These are phyloP conservation scores for Solenodon paradoxus DNA, from an alignment of 2,113 vertebrate genomes.

Conservation along the genomic window DNA sequence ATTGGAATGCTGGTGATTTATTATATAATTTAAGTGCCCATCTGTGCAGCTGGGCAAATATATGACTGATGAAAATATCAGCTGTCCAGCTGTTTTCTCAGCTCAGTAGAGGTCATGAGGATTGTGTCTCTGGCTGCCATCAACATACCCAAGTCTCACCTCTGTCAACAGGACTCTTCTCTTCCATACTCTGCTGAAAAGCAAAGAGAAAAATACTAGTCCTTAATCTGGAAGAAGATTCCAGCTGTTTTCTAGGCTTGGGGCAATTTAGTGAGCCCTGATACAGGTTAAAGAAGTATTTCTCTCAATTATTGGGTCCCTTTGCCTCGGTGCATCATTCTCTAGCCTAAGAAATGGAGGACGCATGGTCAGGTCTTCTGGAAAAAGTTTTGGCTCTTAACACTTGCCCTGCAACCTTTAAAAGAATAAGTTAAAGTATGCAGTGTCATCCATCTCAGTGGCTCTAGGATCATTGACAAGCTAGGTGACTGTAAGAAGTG, in stretches of 20 bases:
- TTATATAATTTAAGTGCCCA: slow-evolving; percentile 62
- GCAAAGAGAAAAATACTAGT: not conserved
- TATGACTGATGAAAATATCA: slow-evolving; percentile 64
- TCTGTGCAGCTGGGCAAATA: slow-evolving; percentile 58
- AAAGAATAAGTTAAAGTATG: not conserved
- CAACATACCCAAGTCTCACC: not conserved
- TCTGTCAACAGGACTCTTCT: slow-evolving; percentile 38
- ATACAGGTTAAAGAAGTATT: slow-evolving; percentile 40
- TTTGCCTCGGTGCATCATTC: not conserved
- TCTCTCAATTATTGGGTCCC: slow-evolving; percentile 1
- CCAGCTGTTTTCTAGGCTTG: slow-evolving; percentile 22
- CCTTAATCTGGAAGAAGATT: slow-evolving; percentile 11
- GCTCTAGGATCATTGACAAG: not conserved
- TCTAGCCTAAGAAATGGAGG: not conserved
- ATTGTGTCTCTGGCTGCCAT: slow-evolving; percentile 23
- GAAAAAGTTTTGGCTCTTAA: not conserved
- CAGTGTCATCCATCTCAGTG: not conserved
- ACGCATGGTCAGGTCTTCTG: not conserved
- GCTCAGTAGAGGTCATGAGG: slow-evolving; percentile 42
- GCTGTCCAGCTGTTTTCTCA: slow-evolving; percentile 60
- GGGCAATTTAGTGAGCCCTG: slow-evolving; percentile 27
- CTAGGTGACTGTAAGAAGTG: not conserved
- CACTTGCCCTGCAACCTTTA: not conserved
- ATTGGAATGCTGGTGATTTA: slow-evolving; percentile 65
- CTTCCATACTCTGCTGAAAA: slow-evolving; percentile 16